Percentiles rank a stretch among this genome's conserved stretches.
Conservation (phyloP, 2,888 invertebrate species). For the Clepsis dumicolana region DNA sequence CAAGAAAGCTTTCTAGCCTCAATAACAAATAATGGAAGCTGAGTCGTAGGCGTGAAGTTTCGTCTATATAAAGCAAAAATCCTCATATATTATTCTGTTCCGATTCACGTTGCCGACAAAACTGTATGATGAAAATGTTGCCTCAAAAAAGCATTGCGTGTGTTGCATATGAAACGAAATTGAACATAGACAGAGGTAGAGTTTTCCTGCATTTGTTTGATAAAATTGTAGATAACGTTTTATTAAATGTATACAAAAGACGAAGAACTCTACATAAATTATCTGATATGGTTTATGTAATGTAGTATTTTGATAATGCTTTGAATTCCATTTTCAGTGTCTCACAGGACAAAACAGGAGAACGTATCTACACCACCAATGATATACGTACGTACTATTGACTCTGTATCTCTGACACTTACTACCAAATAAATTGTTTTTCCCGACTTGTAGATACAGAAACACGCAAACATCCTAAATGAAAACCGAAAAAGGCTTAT, state of each 20-base stretch:
- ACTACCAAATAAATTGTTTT: background rate
- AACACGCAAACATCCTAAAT: conserved; percentile 2
- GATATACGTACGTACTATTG: too few relatives aligned
- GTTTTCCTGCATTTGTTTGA: background rate
- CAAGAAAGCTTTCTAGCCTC: background rate
- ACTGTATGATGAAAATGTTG: conserved; percentile 20
- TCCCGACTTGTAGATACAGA: background rate
- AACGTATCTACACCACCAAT: too few relatives aligned
- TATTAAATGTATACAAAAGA: too few relatives aligned
- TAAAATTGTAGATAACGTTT: too few relatives aligned
- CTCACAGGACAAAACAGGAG: too few relatives aligned
- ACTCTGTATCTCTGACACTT: too few relatives aligned
- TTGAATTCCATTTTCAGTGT: too few relatives aligned
- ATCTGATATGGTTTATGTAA: too few relatives aligned
- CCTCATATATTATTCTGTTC: conserved; percentile 25
- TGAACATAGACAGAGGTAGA: background rate
- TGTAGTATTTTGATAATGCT: too few relatives aligned
- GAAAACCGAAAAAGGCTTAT: background rate
- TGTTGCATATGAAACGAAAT: background rate
- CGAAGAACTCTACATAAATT: too few relatives aligned
- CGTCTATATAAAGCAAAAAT: conserved; percentile 6
- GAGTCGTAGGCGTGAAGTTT: background rate
- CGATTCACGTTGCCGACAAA: conserved; percentile 12
- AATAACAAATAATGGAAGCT: conserved; percentile 7
- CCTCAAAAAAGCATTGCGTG: background rate